Percentiles rank a stretch among this genome's conserved stretches.
Conservation (phyloP, 2,113 vertebrate species). For the Hippoglossus stenolepis region DNA sequence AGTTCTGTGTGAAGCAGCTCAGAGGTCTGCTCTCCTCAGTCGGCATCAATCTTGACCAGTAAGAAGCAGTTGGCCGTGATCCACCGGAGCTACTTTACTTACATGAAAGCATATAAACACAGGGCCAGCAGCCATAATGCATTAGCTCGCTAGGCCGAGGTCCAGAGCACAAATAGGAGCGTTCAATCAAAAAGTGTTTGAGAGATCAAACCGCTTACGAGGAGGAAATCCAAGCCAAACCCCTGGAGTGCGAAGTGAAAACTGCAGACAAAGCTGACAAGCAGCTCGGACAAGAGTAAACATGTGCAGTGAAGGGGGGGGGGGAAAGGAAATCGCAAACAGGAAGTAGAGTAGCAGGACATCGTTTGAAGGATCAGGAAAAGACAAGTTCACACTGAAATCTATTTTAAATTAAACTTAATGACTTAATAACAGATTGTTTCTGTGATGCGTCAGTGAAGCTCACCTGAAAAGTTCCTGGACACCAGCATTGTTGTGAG, state of each 20-base stretch:
- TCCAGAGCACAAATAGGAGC: constrained; percentile 42
- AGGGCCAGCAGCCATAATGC: constrained; percentile 33
- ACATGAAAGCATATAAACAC: constrained; percentile 43
- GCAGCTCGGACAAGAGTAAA: constrained; percentile 17
- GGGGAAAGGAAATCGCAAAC: background rate
- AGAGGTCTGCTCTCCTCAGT: constrained; percentile 17
- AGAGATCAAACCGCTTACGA: constrained; percentile 51
- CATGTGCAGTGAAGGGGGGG: constrained; percentile 8
- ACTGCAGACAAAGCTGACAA: constrained; percentile 25
- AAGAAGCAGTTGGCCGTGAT: constrained; percentile 33
- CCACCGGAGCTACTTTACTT: constrained; percentile 48
- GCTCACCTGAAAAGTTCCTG: constrained; percentile 97
- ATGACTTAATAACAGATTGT: too few species aligned
- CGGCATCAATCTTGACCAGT: constrained; percentile 3
- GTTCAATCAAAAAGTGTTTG: constrained; percentile 30
- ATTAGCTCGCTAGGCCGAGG: constrained; percentile 8
- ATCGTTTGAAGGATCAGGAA: background rate
- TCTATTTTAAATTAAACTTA: background rate
- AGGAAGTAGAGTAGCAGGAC: background rate
- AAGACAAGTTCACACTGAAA: background rate
- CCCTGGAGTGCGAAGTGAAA: constrained; percentile 40
- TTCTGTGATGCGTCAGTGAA: background rate
- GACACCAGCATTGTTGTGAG: constrained; percentile 98
- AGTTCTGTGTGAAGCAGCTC: constrained; percentile 23
- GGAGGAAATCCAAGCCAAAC: constrained; percentile 54